Conservation (phyloP, 2,113 vertebrate species). For the Malaclemys terrapin region DNA sequence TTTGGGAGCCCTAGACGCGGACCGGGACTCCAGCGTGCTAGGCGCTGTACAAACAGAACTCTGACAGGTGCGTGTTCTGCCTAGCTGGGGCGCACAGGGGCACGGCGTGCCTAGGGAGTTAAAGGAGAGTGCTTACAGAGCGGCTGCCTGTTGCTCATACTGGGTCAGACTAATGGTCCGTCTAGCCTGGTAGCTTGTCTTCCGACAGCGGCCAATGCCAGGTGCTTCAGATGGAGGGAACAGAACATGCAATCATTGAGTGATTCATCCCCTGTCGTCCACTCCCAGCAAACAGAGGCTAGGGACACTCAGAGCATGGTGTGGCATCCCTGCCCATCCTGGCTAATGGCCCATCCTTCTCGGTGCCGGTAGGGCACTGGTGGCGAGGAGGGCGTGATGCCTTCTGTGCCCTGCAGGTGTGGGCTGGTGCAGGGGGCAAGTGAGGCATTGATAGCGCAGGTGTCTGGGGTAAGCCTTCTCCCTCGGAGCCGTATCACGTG, state of each 20-base stretch:
- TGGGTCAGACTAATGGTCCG: background rate
- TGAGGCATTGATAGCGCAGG: background rate
- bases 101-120: too few species aligned
- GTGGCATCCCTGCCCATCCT: background rate
- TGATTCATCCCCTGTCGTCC: background rate
- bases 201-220: background rate
- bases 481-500: background rate
- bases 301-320: background rate
- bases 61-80: background rate
- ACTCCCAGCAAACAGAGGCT: background rate
- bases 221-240: background rate
- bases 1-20: background rate
- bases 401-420: background rate
- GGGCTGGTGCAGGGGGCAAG: background rate
- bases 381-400: background rate
- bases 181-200: background rate
- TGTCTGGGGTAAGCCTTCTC: background rate
- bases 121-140: background rate
- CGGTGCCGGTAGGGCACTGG: background rate
- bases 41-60: background rate
- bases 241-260: background rate
- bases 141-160: background rate
- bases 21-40: background rate
- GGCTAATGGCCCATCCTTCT: background rate
- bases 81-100: background rate